phyloP scores from a whole-genome alignment of 1,140 invertebrate species.

The Drosophila erecta region DNA sequence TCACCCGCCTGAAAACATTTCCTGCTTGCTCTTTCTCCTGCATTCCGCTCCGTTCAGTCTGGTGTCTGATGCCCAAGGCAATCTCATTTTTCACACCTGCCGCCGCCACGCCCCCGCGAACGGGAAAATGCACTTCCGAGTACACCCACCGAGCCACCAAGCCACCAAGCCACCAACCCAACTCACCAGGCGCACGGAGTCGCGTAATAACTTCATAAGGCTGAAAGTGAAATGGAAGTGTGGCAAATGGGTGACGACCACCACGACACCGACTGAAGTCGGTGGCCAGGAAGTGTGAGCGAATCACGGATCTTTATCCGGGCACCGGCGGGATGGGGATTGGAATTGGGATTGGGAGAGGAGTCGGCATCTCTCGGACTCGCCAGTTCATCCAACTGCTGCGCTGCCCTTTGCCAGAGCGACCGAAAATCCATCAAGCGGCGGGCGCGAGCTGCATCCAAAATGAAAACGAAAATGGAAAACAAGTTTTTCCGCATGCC shows the following conservation, averaged over 20 bases:
- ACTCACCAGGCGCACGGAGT: conserved; percentile 4
- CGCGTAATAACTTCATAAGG: conserved; percentile 75
- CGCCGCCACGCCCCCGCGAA: conserved; percentile 13
- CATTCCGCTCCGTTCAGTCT: background rate
- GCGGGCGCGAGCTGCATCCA: conserved; percentile 46
- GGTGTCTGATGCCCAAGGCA: background rate
- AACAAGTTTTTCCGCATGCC: conserved; percentile 80
- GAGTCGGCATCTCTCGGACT: background rate
- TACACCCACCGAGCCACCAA: conserved; percentile 50
- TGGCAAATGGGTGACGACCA: conserved; percentile 15
- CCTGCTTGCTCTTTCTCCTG: background rate
- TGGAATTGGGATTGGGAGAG: background rate
- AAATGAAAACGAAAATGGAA: conserved; percentile 63
- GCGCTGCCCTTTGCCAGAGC: conserved; percentile 28
- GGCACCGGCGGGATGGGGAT: background rate
- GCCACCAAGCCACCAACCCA: background rate
- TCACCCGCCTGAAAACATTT: background rate
- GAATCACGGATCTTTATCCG: background rate
- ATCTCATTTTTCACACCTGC: conserved; percentile 69
- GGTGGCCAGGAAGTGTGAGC: conserved; percentile 19
- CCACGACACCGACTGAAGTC: background rate
- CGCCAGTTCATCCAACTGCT: conserved; percentile 10
- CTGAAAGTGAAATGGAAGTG: conserved; percentile 50
- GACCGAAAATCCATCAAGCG: conserved; percentile 61
- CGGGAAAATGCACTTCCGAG: conserved; percentile 52